Evolutionary conservation across 2,888 invertebrate species (phyloP).

Genomic region (Hoplodrina blanda): DNA sequence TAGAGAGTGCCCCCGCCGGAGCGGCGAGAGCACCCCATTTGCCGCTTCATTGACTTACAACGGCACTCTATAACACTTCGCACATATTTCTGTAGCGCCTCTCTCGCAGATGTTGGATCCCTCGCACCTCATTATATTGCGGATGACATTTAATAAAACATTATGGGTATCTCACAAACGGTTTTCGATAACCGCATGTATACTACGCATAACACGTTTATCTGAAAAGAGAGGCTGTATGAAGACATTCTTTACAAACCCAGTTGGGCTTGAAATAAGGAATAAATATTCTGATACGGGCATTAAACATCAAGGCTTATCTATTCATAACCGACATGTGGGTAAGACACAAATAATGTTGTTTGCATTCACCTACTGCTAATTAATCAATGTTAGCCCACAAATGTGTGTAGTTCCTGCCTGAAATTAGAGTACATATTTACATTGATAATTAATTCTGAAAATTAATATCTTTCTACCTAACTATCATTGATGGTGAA

Average conservation of each 20-base stretch:
- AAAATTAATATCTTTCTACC: conserved; percentile 25
- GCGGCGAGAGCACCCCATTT: conserved; percentile 89
- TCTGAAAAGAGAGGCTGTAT: conserved; percentile 47
- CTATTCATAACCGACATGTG: conserved; percentile 13
- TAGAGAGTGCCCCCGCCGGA: conserved; percentile 86
- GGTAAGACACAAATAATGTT: conserved; percentile 29
- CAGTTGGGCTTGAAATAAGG: conserved; percentile 51
- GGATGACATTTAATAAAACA: conserved; percentile 91
- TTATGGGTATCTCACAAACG: conserved; percentile 85
- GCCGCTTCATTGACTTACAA: conserved; percentile 91
- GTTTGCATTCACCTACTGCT: conserved; percentile 25
- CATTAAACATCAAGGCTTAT: conserved; percentile 8
- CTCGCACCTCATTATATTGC: conserved; percentile 90
- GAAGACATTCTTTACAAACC: conserved; percentile 39
- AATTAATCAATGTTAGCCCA: conserved; percentile 44
- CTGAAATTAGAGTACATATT: conserved; percentile 47
- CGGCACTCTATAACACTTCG: conserved; percentile 90
- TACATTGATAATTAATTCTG: conserved; percentile 39
- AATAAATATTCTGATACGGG: conserved; percentile 45
- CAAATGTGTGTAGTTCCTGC: conserved; percentile 40
- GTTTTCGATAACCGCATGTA: conserved; percentile 83
- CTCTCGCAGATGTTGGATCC: conserved; percentile 84
- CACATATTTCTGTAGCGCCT: conserved; percentile 90
- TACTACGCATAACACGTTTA: conserved; percentile 65
- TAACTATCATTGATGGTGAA: conserved; percentile 21